Percentiles rank a stretch among this genome's conserved stretches.
Conservation (phyloP, 2,113 vertebrate species). For the Brachyhypopomus occidentalis region DNA sequence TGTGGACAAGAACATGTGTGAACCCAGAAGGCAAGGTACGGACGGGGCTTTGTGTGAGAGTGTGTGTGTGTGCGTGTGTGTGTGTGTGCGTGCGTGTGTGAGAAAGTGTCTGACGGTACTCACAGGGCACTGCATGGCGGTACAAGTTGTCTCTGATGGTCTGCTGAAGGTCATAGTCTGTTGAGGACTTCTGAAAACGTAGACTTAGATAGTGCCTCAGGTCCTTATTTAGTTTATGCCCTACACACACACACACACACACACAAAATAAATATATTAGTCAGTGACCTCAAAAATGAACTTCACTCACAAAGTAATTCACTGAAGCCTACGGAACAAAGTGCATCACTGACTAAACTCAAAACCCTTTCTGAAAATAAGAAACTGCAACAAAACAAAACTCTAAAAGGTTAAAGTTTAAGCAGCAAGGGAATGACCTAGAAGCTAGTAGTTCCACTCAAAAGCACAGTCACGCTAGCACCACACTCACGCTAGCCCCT, state of each 20-base stretch:
- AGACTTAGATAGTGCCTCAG: constrained; percentile 90
- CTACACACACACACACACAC: constrained; percentile 69
- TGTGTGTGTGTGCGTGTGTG: neutral
- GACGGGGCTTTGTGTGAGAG: neutral
- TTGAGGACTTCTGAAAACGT: constrained; percentile 90
- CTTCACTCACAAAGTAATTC: neutral
- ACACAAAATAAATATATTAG: constrained; percentile 5
- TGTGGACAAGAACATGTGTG: neutral
- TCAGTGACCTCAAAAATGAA: constrained; percentile 4
- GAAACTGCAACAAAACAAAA: too few relatives aligned
- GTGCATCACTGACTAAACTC: neutral
- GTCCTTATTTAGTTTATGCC: constrained; percentile 89
- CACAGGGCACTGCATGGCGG: constrained; percentile 96
- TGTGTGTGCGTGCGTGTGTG: constrained; percentile 13
- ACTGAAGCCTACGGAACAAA: neutral
- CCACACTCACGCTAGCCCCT: too few relatives aligned
- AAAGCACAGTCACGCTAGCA: too few relatives aligned
- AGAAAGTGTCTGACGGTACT: constrained; percentile 68
- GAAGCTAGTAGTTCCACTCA: too few relatives aligned
- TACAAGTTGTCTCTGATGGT: constrained; percentile 93
- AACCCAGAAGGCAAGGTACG: neutral
- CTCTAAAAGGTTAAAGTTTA: too few relatives aligned
- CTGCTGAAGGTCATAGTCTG: constrained; percentile 91
- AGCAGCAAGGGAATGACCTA: too few relatives aligned
- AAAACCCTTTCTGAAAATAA: neutral